phyloP scores from a whole-genome alignment of 2,113 vertebrate species.

The Procavia capensis region DNA sequence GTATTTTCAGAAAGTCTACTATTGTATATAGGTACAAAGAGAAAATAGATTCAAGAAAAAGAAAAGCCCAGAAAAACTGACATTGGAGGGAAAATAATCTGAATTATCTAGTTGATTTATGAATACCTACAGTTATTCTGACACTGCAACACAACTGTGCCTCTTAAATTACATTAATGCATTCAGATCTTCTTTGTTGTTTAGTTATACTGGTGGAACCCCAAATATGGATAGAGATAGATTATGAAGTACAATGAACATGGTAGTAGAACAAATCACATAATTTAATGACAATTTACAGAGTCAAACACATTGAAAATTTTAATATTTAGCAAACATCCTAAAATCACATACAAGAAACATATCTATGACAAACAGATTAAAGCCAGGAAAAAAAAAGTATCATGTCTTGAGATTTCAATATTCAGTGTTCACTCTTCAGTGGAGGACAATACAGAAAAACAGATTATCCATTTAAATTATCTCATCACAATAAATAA shows the following conservation, averaged over 20 bases:
- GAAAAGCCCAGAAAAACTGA: constrained; percentile 59
- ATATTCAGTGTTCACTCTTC: constrained; percentile 42
- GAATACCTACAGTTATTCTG: constrained; percentile 58
- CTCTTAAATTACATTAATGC: constrained; percentile 62
- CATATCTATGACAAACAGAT: constrained; percentile 2
- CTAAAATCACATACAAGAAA: constrained; percentile 62
- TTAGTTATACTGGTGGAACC: constrained; percentile 41
- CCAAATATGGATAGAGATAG: constrained; percentile 50
- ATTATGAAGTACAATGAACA: constrained; percentile 58
- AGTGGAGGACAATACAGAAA: constrained; percentile 17
- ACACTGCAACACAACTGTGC: constrained; percentile 51
- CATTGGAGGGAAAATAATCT: background rate
- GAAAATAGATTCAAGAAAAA: constrained; percentile 57
- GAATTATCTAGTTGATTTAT: constrained; percentile 55
- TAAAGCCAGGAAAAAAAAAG: constrained; percentile 33
- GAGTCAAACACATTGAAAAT: constrained; percentile 56
- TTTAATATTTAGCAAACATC: constrained; percentile 45
- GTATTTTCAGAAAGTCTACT: constrained; percentile 70
- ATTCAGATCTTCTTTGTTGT: constrained; percentile 63
- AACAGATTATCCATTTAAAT: constrained; percentile 43
- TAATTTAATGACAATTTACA: constrained; percentile 63
- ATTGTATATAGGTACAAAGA: constrained; percentile 71
- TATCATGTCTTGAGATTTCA: constrained; percentile 25
- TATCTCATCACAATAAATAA: background rate
- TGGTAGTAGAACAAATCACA: constrained; percentile 61